Conservation (phyloP, 2,113 vertebrate genomes). For the Fulica atra region DNA sequence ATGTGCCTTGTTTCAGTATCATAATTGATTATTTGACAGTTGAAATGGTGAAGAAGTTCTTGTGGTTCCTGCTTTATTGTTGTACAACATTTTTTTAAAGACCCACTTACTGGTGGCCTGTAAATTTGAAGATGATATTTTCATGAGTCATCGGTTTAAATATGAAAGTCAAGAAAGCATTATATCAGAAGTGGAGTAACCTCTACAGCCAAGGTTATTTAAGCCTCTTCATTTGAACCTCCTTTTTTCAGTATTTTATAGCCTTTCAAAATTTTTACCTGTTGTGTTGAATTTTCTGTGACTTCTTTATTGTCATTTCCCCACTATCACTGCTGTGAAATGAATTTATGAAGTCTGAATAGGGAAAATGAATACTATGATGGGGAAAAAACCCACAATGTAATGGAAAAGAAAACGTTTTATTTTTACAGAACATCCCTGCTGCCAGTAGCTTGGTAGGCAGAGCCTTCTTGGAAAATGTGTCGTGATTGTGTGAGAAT, state of each 20-base stretch:
- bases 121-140: constrained; percentile 36
- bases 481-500: not conserved
- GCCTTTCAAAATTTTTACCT: not conserved
- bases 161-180: constrained; percentile 28
- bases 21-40: constrained; percentile 40
- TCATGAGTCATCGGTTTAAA: constrained; percentile 36
- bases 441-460: not conserved
- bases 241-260: not conserved
- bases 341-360: not conserved
- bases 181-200: not conserved
- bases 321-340: not conserved
- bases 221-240: not conserved
- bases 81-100: constrained; percentile 5
- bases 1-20: constrained; percentile 20
- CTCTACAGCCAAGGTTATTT: not conserved
- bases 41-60: constrained; percentile 31
- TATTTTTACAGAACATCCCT: not conserved
- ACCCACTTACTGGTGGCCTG: not conserved
- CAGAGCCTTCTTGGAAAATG: not conserved
- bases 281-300: not conserved
- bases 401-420: not conserved
- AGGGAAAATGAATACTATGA: not conserved
- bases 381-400: fast-evolving
- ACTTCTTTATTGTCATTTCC: not conserved
- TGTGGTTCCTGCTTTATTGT: constrained; percentile 3